Base-by-base conservation (phyloP, 2,113 vertebrate genomes). In the Rhabdornis inornatus region DNA sequence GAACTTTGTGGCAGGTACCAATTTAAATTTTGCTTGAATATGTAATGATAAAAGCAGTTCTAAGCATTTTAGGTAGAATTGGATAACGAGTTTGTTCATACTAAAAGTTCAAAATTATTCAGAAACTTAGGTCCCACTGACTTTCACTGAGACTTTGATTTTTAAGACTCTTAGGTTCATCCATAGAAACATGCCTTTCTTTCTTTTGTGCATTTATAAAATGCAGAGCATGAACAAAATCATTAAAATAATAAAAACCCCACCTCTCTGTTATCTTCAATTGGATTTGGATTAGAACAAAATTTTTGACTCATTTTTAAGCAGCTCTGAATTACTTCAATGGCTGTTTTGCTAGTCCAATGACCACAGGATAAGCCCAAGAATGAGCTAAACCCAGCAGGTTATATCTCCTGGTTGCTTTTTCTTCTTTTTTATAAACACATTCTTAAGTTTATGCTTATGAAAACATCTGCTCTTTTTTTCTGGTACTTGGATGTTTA, bases 11-110 rank as follows among this genome's bases (percentile, higher is more conserved):
- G 84, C 71, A 96, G 92, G 82, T 87, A 95, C 15, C 82, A 96
- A 96, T 96, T 91, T 95, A 94, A 91, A 94, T 95, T 97, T 94
- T 97, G 68, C 76, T 95, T 86, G 83, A 91, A 87, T 86, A 95
- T 83, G 60, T 91, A 92, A 89, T 65, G 72, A 86, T 60, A 91
- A 95, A 96, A 95, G 42, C 76, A 93, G 35, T 94, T 96, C 44
- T 69, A 90, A 53, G 79, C 59, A 94, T 92, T 93, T 61, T 45
- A 83, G n/a, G 24, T 63, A 28, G 39, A 70, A n/a, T 1, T 56
- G 20, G 20, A 31, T 56, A 75, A 16, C 20, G 25, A 89, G 55
- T 77, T 77, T 28, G 22, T 31, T 69, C 35, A 39, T 17, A 31
- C 5, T n/a, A 50, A 74, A 55, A 0, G 40, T 72, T 85, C 50